A percentile compares a stretch with the other conserved stretches of the same genome.
Conservation (phyloP, 1,140 invertebrate genomes). For the Cotesia glomerata region DNA sequence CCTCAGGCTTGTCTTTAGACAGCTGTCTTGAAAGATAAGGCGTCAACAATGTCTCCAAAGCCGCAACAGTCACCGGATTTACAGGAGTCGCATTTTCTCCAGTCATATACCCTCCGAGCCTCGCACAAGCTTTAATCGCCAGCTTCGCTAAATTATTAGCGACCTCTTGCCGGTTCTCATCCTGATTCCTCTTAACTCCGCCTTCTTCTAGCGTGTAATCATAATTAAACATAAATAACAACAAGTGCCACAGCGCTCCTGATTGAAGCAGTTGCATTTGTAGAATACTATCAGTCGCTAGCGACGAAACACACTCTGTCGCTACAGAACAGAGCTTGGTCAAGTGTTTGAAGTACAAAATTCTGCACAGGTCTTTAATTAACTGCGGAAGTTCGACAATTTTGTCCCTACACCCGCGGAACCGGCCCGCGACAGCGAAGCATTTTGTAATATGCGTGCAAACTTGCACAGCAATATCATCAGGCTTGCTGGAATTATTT, state of each 20-base stretch:
- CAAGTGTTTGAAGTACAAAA: constrained; percentile 89
- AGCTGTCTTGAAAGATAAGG: constrained; percentile 86
- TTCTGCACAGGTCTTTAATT: constrained; percentile 86
- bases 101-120: constrained; percentile 77
- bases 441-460: constrained; percentile 91
- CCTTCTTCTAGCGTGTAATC: constrained; percentile 98
- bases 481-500: constrained; percentile 76
- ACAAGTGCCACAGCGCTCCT: constrained; percentile 90
- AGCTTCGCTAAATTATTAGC: constrained; percentile 91
- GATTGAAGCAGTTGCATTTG: constrained; percentile 91
- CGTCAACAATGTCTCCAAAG: constrained; percentile 82
- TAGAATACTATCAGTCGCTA: constrained; percentile 80
- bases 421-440: constrained; percentile 93
- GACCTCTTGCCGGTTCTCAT: constrained; percentile 85
- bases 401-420: constrained; percentile 86
- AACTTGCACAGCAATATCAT: constrained; percentile 89
- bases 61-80: constrained; percentile 72
- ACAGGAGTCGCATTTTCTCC: constrained; percentile 70
- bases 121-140: constrained; percentile 81
- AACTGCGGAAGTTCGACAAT: constrained; percentile 87
- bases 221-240: constrained; percentile 92
- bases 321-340: constrained; percentile 80
- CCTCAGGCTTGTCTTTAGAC: constrained; percentile 72
- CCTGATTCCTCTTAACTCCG: constrained; percentile 84
- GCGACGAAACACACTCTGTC: constrained; percentile 83